Evolutionary conservation across 2,797 vertebrate species (phyloP).

Genomic region (Gastrophryne carolinensis): DNA sequence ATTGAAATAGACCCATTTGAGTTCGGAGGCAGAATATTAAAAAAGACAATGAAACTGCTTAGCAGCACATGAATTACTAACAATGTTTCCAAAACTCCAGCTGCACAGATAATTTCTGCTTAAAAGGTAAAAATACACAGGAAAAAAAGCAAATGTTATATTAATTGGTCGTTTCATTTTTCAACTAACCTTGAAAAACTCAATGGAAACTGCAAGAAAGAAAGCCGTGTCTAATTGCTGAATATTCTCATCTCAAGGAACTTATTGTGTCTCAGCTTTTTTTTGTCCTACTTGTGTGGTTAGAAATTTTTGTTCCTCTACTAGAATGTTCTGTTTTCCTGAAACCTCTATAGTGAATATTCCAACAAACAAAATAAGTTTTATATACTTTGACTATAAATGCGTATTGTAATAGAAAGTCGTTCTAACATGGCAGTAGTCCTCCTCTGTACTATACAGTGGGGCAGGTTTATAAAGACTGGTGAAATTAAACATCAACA

Average conservation of each 20-base stretch:
- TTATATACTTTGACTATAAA: background rate
- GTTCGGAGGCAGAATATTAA: constrained; percentile 1
- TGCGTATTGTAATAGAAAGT: background rate
- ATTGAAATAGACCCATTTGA: background rate
- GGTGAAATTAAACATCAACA: too few relatives aligned
- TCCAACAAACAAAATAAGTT: background rate
- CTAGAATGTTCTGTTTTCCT: background rate
- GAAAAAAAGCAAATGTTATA: constrained; percentile 53
- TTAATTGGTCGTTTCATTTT: constrained; percentile 64
- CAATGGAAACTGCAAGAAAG: constrained; percentile 61
- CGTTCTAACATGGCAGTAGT: too few relatives aligned
- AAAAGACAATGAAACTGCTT: constrained; percentile 33
- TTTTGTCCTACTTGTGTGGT: constrained; percentile 17
- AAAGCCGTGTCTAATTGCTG: constrained; percentile 59
- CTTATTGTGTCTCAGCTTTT: constrained; percentile 14
- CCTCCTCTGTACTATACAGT: too few relatives aligned
- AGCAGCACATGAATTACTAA: constrained; percentile 11
- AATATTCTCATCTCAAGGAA: constrained; percentile 54
- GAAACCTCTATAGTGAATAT: background rate
- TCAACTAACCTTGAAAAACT: constrained; percentile 66
- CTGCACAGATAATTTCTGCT: constrained; percentile 32
- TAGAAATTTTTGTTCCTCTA: background rate
- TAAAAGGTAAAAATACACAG: constrained; percentile 18
- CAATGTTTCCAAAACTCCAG: constrained; percentile 21
- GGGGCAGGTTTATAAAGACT: too few relatives aligned